Conservation (phyloP, 2,888 invertebrate genomes). For the Apamea monoglypha region DNA sequence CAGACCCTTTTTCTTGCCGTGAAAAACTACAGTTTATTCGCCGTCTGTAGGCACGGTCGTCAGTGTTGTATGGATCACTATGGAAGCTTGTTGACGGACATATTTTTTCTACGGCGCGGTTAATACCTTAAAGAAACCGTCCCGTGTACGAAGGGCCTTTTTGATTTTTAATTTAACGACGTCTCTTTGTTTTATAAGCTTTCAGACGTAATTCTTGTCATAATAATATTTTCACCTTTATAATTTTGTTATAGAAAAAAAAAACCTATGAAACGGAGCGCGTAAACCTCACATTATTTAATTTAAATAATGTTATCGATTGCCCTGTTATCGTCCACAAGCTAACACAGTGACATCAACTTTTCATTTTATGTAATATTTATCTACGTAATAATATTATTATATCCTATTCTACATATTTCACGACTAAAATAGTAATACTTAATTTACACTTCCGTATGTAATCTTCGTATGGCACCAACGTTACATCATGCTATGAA, state of each 20-base stretch:
- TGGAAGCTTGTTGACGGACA: background rate
- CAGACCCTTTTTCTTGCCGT: background rate
- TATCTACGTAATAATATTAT: background rate
- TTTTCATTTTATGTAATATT: conserved; percentile 15
- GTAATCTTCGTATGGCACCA: background rate
- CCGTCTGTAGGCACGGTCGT: background rate
- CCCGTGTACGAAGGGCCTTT: background rate
- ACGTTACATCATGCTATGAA: conserved; percentile 1
- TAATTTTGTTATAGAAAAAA: background rate
- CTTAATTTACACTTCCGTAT: background rate
- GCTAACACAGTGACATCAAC: background rate
- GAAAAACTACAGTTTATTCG: background rate
- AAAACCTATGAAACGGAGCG: background rate
- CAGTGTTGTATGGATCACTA: background rate
- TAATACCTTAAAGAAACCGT: background rate
- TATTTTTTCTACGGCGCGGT: background rate
- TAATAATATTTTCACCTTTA: background rate
- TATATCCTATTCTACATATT: background rate
- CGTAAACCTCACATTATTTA: conserved; percentile 8
- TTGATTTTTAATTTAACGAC: background rate
- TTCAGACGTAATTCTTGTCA: background rate
- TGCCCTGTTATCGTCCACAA: conserved; percentile 26
- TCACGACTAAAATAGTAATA: background rate
- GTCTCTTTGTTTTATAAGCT: background rate
- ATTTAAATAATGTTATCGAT: conserved; percentile 17